phyloP scores from a whole-genome alignment of 1,140 invertebrate genomes.

The Drosophila fuyamai region DNA sequence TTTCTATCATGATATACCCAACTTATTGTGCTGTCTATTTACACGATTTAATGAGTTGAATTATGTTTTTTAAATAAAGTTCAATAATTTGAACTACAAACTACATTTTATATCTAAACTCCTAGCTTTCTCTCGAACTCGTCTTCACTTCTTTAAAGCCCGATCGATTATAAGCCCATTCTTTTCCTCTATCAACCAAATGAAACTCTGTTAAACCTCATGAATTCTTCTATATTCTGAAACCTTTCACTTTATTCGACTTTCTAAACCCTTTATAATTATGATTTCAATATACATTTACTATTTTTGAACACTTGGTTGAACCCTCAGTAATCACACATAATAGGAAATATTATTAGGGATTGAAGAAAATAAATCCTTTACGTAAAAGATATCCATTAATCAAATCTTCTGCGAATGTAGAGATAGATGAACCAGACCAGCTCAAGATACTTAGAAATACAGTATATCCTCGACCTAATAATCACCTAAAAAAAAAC shows the following conservation, averaged over 20 bases:
- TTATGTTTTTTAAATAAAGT: background rate
- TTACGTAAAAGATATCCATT: too few species aligned
- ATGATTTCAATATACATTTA: background rate
- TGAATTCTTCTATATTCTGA: background rate
- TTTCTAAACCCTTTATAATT: too few species aligned
- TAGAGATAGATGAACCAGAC: conserved; percentile 10
- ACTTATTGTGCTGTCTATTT: conserved; percentile 42
- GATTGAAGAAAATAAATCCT: background rate
- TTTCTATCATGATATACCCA: conserved; percentile 7
- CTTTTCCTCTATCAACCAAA: too few species aligned
- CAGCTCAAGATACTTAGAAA: conserved; percentile 28
- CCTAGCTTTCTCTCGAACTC: background rate
- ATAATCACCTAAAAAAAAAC: conserved; percentile 9
- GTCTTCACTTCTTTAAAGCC: background rate
- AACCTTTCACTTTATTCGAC: background rate
- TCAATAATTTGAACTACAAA: background rate
- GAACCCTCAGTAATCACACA: background rate
- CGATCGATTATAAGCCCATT: background rate
- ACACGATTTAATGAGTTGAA: conserved; percentile 9
- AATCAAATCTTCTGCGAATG: background rate
- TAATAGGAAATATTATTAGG: background rate
- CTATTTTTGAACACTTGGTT: background rate
- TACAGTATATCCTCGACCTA: background rate
- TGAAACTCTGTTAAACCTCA: too few species aligned
- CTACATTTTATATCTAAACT: background rate